Conservation (phyloP, 2,797 vertebrate genomes). For the Coregonus ussuriensis region DNA sequence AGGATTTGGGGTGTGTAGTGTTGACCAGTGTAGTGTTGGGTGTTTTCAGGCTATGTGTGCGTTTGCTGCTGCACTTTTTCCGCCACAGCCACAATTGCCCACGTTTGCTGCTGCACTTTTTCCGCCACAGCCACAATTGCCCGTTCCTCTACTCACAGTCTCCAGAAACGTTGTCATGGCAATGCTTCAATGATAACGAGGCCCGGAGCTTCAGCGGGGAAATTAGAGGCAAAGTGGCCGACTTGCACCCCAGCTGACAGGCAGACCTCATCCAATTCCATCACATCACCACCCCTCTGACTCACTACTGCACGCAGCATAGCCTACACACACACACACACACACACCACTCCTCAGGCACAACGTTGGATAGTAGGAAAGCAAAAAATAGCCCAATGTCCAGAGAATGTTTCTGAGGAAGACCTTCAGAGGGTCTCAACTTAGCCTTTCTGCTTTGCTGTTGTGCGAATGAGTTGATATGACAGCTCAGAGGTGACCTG, state of each 20-base stretch:
- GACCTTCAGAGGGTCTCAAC: background rate
- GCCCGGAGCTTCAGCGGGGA: conserved; percentile 13
- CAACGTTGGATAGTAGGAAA: background rate
- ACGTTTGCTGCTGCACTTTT: background rate
- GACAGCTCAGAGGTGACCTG: background rate
- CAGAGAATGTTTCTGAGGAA: background rate
- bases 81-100: too few species aligned
- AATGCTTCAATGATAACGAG: conserved; percentile 39
- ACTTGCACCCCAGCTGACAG: conserved; percentile 31
- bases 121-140: conserved; percentile 12
- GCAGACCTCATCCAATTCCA: conserved; percentile 40
- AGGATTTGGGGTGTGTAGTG: too few species aligned
- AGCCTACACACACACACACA: conserved; percentile 1
- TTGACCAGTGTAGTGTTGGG: background rate
- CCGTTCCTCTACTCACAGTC: conserved; percentile 9
- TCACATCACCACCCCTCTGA: conserved; percentile 44
- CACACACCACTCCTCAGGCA: background rate
- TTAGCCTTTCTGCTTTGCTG: background rate
- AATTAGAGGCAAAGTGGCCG: background rate
- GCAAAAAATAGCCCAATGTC: background rate
- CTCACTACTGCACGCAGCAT: conserved; percentile 30
- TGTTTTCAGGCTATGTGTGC: background rate
- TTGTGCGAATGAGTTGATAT: background rate
- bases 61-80: background rate
- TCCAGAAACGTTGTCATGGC: conserved; percentile 48